Evolutionary conservation across 1,140 invertebrate species (phyloP).

Genomic region (Sweltsa coloradensis): DNA sequence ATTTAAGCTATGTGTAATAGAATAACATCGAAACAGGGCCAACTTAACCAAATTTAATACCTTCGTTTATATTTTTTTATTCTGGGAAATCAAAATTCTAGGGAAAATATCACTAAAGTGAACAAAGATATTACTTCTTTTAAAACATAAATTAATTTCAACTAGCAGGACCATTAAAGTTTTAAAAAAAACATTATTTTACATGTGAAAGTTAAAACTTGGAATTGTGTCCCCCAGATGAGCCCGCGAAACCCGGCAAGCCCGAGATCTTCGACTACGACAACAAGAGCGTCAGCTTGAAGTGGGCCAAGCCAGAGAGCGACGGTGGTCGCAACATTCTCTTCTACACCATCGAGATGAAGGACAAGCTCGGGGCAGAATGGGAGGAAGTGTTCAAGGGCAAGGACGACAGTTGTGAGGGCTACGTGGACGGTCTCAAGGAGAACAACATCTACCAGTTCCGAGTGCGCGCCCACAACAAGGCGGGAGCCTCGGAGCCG

Average conservation of each 20-base stretch:
- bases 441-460: slow-evolving; percentile 92
- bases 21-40: too few species aligned
- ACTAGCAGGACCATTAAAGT: too few species aligned
- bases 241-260: slow-evolving; percentile 76
- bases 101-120: neutral
- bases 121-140: too few species aligned
- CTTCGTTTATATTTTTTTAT: too few species aligned
- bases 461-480: slow-evolving; percentile 82
- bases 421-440: slow-evolving; percentile 75
- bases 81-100: too few species aligned
- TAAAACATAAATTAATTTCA: too few species aligned
- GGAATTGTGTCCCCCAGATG: too few species aligned
- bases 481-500: slow-evolving; percentile 75
- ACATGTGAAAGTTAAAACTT: too few species aligned
- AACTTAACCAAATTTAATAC: too few species aligned
- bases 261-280: slow-evolving; percentile 91
- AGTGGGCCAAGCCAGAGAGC: slow-evolving; percentile 78
- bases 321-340: slow-evolving; percentile 92
- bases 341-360: slow-evolving; percentile 92
- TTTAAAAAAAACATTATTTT: too few species aligned
- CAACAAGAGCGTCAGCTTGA: slow-evolving; percentile 76
- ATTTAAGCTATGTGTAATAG: too few species aligned
- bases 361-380: slow-evolving; percentile 82
- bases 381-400: slow-evolving; percentile 83
- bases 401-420: slow-evolving; percentile 58